Conservation (phyloP, 2,888 invertebrate species). For the Lithophane leautieri region DNA sequence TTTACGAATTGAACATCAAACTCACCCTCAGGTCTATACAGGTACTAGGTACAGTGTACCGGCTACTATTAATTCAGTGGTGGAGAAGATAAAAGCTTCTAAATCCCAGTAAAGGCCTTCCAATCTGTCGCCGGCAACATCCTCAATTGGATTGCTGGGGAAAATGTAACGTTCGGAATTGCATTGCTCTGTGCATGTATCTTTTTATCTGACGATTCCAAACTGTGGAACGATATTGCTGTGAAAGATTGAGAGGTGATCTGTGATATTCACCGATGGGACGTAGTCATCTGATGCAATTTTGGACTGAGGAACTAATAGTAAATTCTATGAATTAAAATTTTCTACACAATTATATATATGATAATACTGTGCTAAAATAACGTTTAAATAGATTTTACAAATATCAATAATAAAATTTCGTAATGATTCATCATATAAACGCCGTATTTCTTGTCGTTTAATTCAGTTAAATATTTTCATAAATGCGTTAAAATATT, state of each 20-base stretch:
- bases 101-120: constrained; percentile 49
- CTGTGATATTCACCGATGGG: background rate
- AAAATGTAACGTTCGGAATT: constrained; percentile 48
- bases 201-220: constrained; percentile 16
- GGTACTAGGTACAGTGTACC: background rate
- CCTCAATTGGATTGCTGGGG: constrained; percentile 43
- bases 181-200: constrained; percentile 28
- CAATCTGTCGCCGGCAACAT: constrained; percentile 43
- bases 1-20: constrained; percentile 28
- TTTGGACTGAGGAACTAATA: background rate
- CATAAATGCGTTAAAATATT: background rate
- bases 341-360: background rate
- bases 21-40: background rate
- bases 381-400: background rate
- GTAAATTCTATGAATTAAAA: too few relatives aligned
- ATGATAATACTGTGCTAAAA: background rate
- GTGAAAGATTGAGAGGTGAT: constrained; percentile 18
- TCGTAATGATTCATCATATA: background rate
- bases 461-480: background rate
- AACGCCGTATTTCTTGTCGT: background rate
- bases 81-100: constrained; percentile 44
- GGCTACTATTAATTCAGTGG: constrained; percentile 41
- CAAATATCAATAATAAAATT: too few relatives aligned
- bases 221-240: constrained; percentile 6
- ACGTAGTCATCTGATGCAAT: background rate